Evolutionary conservation across 2,797 vertebrate genomes (phyloP).

Genomic region (Clarias fuscus): DNA sequence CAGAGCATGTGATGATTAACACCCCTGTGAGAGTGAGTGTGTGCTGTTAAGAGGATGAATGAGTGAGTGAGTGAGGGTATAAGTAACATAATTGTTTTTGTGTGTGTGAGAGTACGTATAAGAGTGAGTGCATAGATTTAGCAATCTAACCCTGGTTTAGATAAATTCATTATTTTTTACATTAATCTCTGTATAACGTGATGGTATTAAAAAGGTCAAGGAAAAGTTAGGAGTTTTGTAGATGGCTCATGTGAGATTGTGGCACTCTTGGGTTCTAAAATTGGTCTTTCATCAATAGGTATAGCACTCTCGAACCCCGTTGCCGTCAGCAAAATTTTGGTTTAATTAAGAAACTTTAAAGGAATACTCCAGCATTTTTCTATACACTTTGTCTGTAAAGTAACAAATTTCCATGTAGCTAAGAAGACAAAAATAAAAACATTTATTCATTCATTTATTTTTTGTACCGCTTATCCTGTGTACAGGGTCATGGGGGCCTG

Average conservation of each 20-base stretch:
- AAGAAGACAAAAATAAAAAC: neutral
- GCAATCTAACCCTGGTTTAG: conserved; percentile 1
- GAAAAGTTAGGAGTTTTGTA: neutral
- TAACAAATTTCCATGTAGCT: neutral
- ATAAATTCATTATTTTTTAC: conserved; percentile 1
- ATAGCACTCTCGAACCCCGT: neutral
- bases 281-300: conserved; percentile 7
- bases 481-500: no score
- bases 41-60: conserved; percentile 5
- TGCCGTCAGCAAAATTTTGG: conserved; percentile 19
- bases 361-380: conserved; percentile 2
- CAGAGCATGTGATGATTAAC: conserved; percentile 64
- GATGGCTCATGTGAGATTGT: conserved; percentile 37
- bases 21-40: conserved; percentile 48
- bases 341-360: neutral
- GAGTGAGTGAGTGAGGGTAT: neutral
- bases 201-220: neutral
- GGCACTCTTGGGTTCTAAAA: conserved; percentile 44
- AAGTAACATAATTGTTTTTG: neutral
- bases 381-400: neutral
- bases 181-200: neutral
- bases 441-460: no score
- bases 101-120: neutral
- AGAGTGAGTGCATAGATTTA: no score
- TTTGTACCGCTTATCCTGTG: no score